Evolutionary conservation across 1,140 invertebrate genomes (phyloP).

Genomic region (Hycleus cichorii): DNA sequence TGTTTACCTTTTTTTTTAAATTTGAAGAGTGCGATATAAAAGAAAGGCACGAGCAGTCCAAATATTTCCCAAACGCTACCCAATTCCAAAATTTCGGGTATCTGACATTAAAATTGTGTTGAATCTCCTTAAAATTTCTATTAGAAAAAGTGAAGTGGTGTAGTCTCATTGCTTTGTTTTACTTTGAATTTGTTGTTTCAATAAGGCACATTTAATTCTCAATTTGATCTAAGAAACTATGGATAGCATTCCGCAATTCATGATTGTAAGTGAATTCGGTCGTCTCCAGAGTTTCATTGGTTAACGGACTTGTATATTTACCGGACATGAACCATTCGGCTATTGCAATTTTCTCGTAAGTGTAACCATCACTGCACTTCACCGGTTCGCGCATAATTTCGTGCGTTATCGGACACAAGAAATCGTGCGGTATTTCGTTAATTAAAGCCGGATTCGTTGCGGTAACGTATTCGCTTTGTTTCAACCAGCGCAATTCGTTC

Average conservation of each 20-base stretch:
- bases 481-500: constrained; percentile 48
- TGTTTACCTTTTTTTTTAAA: no score
- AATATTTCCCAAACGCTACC: no score
- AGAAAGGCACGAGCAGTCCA: no score
- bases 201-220: no score
- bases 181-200: no score
- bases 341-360: constrained; percentile 68
- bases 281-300: constrained; percentile 54
- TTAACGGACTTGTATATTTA: constrained; percentile 69
- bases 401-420: constrained; percentile 74
- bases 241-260: constrained; percentile 36
- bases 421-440: constrained; percentile 54
- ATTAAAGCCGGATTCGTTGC: constrained; percentile 12
- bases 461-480: constrained; percentile 37
- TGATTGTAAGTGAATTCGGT: constrained; percentile 53
- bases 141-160: no score
- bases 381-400: constrained; percentile 75
- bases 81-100: no score
- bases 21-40: no score
- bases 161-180: no score
- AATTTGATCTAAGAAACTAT: constrained; percentile 29
- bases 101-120: no score
- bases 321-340: constrained; percentile 66
- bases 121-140: no score
- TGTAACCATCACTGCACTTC: constrained; percentile 69